These are phyloP conservation scores for Ophion slaviceki DNA, from an alignment of 2,888 invertebrate genomes.

Conservation along the genomic window DNA sequence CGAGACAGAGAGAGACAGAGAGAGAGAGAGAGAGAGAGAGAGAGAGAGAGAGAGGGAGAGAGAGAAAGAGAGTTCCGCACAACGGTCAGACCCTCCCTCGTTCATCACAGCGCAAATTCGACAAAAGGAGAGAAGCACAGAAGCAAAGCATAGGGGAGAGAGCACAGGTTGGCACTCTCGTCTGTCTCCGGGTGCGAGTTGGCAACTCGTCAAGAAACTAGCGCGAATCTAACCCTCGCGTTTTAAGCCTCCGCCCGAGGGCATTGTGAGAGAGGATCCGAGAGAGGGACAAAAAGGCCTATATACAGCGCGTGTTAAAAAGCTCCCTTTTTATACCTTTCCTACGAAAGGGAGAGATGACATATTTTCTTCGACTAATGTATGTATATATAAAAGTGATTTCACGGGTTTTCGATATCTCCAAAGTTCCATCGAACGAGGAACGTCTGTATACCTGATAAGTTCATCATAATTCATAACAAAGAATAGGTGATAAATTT, in stretches of 20 bases:
- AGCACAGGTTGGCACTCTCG: conserved; percentile 74
- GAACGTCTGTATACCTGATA: not conserved
- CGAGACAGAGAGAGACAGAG: not conserved
- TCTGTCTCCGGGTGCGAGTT: conserved; percentile 78
- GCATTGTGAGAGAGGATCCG: conserved; percentile 68
- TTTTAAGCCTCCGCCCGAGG: conserved; percentile 58
- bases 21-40: not conserved
- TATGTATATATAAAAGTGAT: not conserved
- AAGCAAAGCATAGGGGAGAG: conserved; percentile 16
- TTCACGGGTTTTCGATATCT: conserved; percentile 1
- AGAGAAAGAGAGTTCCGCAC: conserved; percentile 5
- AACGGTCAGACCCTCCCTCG: conserved; percentile 43
- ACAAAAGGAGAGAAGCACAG: conserved; percentile 60
- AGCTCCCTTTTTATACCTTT: conserved; percentile 43
- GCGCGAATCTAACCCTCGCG: conserved; percentile 80
- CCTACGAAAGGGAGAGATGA: not conserved
- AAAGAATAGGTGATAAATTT: not conserved
- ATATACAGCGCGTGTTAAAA: conserved; percentile 45
- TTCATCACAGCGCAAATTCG: conserved; percentile 63
- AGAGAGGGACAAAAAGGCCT: conserved; percentile 9
- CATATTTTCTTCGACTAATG: conserved; percentile 23
- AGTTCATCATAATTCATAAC: not conserved
- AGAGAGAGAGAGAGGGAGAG: not conserved
- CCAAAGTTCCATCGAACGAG: not conserved
- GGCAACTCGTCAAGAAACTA: conserved; percentile 83